These are phyloP conservation scores for Creontiades dilutus DNA, from an alignment of 2,888 invertebrate species.

Conservation along the genomic window DNA sequence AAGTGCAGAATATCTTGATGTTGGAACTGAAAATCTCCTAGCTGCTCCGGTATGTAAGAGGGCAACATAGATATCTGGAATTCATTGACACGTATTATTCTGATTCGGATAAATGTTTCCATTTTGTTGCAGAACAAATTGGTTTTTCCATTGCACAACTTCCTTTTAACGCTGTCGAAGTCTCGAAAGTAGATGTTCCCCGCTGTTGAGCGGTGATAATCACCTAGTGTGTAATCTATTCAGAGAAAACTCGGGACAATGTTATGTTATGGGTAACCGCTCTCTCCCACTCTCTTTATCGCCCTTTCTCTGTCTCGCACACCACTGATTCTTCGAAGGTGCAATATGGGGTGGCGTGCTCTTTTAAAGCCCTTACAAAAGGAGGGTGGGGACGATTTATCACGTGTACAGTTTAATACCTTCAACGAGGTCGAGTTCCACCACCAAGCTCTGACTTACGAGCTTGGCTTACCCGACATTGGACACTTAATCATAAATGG, in stretches of 20 bases:
- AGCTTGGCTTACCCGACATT: conserved; percentile 29
- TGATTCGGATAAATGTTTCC: too few species aligned
- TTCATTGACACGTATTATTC: too few species aligned
- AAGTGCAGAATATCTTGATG: too few species aligned
- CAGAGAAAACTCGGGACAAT: neutral
- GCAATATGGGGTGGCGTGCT: conserved; percentile 11
- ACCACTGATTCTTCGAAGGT: neutral
- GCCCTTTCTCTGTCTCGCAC: neutral
- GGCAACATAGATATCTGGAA: too few species aligned
- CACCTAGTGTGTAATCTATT: neutral
- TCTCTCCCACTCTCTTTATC: neutral
- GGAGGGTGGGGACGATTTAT: conserved; percentile 18
- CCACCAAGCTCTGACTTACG: conserved; percentile 9
- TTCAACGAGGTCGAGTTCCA: conserved; percentile 24
- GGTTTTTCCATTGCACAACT: too few species aligned
- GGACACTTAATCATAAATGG: conserved; percentile 10
- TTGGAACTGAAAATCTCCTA: too few species aligned
- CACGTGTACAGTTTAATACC: conserved; percentile 39
- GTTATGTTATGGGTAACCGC: neutral
- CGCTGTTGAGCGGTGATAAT: neutral
- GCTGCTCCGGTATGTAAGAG: too few species aligned
- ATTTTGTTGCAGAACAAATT: too few species aligned
- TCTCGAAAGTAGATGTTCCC: too few species aligned
- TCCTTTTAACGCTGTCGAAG: too few species aligned
- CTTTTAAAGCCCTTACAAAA: conserved; percentile 38